phyloP scores from a whole-genome alignment of 2,888 invertebrate species.

The Cecidostiba fungosa region DNA sequence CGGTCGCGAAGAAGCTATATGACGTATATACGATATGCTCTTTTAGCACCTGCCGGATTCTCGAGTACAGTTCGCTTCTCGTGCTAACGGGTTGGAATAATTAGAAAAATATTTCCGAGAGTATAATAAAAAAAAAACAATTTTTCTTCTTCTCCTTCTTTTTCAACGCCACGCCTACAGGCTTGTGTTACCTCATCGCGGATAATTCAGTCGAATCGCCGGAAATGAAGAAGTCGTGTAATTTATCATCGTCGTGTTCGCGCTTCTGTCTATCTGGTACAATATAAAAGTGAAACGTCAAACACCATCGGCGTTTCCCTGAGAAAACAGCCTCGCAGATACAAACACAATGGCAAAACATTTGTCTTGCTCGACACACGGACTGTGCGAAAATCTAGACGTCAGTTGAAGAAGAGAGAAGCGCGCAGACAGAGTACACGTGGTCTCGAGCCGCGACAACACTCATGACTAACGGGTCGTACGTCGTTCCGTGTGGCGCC shows the following conservation, averaged over 20 bases:
- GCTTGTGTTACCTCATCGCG: neutral
- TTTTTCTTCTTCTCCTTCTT: too few relatives aligned
- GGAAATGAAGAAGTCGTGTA: neutral
- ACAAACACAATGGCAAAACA: conserved; percentile 34
- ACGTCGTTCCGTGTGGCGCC: conserved; percentile 77
- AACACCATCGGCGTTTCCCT: conserved; percentile 1
- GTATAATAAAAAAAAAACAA: too few relatives aligned
- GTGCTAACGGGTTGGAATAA: conserved; percentile 52
- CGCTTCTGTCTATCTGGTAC: neutral
- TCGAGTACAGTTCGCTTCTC: conserved; percentile 28
- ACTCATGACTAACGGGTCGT: conserved; percentile 74
- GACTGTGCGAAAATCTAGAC: conserved; percentile 11
- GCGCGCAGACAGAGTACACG: neutral
- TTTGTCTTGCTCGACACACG: conserved; percentile 30
- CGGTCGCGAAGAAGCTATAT: conserved; percentile 15
- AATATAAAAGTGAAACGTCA: neutral
- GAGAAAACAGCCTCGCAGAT: neutral
- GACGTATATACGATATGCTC: conserved; percentile 15
- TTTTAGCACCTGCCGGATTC: conserved; percentile 48
- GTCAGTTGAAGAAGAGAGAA: neutral
- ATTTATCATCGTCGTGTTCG: too few relatives aligned
- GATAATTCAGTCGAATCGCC: neutral
- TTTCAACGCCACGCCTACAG: neutral
- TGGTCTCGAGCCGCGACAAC: conserved; percentile 61
- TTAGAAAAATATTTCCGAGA: conserved; percentile 27